Evolutionary conservation across 2,113 vertebrate genomes (phyloP).

Genomic region (Bucco capensis): DNA sequence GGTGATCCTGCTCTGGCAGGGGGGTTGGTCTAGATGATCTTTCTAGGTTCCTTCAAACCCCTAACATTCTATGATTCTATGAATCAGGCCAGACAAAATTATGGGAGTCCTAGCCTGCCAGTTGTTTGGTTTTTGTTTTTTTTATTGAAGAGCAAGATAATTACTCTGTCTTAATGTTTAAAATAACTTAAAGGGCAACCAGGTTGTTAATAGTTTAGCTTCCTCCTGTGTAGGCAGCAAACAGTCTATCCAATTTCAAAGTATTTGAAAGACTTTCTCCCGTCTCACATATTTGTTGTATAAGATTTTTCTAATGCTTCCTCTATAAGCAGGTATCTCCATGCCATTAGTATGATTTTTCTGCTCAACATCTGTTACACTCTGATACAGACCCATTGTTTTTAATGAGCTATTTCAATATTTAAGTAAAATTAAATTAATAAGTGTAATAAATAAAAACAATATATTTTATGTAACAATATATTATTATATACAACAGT

Average conservation of each 20-base stretch:
- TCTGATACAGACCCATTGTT: background rate
- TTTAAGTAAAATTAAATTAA: background rate
- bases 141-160: background rate
- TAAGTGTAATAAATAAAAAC: background rate
- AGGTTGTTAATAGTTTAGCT: background rate
- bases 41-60: no score
- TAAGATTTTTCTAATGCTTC: background rate
- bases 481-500: background rate
- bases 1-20: no score
- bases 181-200: background rate
- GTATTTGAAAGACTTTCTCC: background rate
- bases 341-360: background rate
- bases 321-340: background rate
- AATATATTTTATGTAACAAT: background rate
- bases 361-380: background rate
- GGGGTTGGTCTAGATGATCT: no score
- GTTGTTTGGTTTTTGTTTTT: background rate
- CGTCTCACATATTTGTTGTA: background rate
- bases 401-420: background rate
- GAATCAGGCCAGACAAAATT: background rate
- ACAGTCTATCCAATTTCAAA: background rate
- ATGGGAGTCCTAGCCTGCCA: background rate
- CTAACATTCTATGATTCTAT: no score
- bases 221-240: background rate
- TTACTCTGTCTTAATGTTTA: background rate